phyloP scores from a whole-genome alignment of 1,140 invertebrate genomes.

The Aplysia californica region DNA sequence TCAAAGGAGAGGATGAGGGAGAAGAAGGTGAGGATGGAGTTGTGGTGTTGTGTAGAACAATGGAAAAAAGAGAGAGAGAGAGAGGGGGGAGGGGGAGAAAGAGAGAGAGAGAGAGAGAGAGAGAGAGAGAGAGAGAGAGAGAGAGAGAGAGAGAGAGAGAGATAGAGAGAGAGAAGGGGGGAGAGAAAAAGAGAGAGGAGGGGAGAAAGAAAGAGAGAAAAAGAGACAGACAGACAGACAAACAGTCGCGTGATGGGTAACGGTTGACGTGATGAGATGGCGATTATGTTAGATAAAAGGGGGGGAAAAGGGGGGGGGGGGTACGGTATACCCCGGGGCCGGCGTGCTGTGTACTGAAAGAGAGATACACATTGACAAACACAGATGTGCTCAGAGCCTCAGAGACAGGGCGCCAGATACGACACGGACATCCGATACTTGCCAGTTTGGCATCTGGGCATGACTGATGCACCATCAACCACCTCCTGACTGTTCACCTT shows the following conservation, averaged over 20 bases:
- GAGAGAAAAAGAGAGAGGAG: neutral
- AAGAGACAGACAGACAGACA: neutral
- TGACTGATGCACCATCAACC: no score
- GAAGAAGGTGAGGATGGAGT: no score
- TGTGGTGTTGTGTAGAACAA: no score
- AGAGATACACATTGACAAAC: neutral
- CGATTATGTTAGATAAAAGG: neutral
- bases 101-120: neutral
- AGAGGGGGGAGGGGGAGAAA: neutral
- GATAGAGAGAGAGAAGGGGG: neutral
- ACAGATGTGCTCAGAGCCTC: neutral
- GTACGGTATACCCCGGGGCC: no score
- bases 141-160: neutral
- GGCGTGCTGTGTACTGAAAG: no score
- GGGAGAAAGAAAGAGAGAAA: neutral
- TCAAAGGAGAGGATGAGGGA: no score
- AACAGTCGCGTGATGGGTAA: neutral
- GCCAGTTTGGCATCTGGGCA: no score
- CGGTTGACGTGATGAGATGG: neutral
- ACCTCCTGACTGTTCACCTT: no score
- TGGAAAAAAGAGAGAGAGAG: neutral
- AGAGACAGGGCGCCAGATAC: neutral
- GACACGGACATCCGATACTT: no score
- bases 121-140: neutral
- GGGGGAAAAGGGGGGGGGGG: neutral